Evolutionary conservation across 2,113 vertebrate species (phyloP).

Genomic region (Apistogramma diplotaenia): DNA sequence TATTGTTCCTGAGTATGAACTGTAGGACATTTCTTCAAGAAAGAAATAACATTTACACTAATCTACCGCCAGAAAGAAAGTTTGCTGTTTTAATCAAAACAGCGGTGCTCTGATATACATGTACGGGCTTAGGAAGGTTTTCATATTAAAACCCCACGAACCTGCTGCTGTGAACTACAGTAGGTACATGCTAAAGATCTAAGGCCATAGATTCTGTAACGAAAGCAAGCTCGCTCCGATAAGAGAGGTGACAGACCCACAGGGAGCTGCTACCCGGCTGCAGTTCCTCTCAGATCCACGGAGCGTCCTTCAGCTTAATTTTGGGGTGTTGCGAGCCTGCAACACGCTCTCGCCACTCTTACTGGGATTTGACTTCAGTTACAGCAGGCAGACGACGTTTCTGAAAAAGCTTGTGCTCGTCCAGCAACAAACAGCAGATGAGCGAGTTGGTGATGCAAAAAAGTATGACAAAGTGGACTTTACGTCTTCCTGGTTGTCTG

Average conservation of each 20-base stretch:
- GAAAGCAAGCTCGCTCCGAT: slow-evolving; percentile 14
- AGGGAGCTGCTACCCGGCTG: not conserved
- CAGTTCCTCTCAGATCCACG: not conserved
- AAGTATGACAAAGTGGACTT: not conserved
- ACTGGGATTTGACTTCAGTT: not conserved
- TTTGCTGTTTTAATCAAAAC: slow-evolving; percentile 6
- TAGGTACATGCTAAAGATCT: slow-evolving; percentile 2
- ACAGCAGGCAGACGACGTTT: not conserved
- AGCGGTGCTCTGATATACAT: slow-evolving; percentile 14
- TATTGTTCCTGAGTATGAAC: slow-evolving; percentile 72
- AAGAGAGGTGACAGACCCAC: not conserved
- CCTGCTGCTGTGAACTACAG: slow-evolving; percentile 32
- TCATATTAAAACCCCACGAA: slow-evolving; percentile 28
- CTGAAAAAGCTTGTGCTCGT: not conserved
- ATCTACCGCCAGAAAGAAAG: not conserved
- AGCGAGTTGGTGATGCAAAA: not conserved
- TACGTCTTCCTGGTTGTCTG: not conserved
- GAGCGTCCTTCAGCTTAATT: not conserved
- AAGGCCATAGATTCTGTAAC: slow-evolving; percentile 45
- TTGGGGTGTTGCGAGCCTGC: not conserved
- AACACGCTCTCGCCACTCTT: not conserved
- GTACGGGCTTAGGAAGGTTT: slow-evolving; percentile 32
- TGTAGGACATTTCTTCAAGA: slow-evolving; percentile 49
- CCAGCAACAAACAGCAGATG: not conserved
- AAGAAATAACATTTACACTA: slow-evolving; percentile 14